Evolutionary conservation across 2,797 vertebrate species (phyloP).

Genomic region (Hypotaenidia philippensis): DNA sequence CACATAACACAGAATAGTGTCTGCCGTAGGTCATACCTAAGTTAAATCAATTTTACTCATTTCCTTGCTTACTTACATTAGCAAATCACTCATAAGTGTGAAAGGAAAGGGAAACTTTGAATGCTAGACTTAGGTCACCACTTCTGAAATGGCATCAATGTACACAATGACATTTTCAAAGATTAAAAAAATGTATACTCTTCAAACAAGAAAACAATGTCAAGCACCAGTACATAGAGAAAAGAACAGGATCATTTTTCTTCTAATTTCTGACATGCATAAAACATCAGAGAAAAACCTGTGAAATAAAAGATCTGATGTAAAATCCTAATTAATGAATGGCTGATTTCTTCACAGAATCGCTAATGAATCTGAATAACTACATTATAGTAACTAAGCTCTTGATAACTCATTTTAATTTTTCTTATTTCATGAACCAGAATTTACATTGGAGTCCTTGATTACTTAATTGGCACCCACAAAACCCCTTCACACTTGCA

Average conservation of each 20-base stretch:
- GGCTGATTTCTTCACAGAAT: not conserved
- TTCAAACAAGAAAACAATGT: not conserved
- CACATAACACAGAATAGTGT: rapidly evolving
- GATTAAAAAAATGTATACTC: not conserved
- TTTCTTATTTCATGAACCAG: not conserved
- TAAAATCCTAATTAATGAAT: not conserved
- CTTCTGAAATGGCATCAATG: not conserved
- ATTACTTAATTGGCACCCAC: not conserved
- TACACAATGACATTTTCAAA: not conserved
- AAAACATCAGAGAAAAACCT: not conserved
- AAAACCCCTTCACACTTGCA: not conserved
- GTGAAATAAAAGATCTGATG: not conserved
- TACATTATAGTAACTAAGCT: not conserved
- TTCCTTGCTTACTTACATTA: not conserved
- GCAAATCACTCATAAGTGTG: not conserved
- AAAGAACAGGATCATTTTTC: not conserved
- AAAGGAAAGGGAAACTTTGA: not conserved
- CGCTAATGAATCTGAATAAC: not conserved
- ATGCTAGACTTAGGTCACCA: not conserved
- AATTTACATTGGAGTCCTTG: not conserved
- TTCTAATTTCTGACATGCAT: not conserved
- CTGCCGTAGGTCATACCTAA: not conserved
- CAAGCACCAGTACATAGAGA: not conserved
- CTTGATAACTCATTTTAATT: not conserved
- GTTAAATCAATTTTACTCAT: not conserved